phyloP scores from a whole-genome alignment of 2,888 invertebrate genomes.

The Harpagoxenus sublaevis region DNA sequence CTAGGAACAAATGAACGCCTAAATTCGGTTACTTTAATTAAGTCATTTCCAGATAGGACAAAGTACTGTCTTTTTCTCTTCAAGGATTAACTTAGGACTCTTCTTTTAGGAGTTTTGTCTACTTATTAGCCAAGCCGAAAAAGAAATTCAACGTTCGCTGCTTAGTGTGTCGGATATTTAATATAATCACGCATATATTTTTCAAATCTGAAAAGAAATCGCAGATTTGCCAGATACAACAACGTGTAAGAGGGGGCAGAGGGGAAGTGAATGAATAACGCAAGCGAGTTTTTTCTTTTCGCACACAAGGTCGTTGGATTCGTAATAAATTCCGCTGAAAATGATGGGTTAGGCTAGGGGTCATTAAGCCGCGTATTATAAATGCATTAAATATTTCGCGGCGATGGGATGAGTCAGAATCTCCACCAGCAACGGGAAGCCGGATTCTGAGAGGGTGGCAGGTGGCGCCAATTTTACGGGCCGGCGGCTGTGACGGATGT shows the following conservation, averaged over 20 bases:
- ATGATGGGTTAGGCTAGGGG: conserved; percentile 81
- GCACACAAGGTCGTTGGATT: conserved; percentile 63
- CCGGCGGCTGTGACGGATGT: conserved; percentile 86
- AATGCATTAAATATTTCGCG: conserved; percentile 83
- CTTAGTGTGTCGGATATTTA: neutral
- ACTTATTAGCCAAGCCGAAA: neutral
- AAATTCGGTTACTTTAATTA: conserved; percentile 62
- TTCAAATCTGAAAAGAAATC: conserved; percentile 2
- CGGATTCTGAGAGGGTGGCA: conserved; percentile 83
- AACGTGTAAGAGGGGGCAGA: neutral
- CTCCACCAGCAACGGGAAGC: conserved; percentile 63
- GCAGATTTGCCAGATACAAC: neutral
- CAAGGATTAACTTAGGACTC: neutral
- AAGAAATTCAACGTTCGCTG: neutral
- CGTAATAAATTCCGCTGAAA: conserved; percentile 75
- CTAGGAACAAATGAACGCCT: conserved; percentile 74
- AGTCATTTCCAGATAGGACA: conserved; percentile 30
- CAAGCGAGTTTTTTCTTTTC: conserved; percentile 33
- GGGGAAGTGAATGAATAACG: conserved; percentile 18
- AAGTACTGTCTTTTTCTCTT: conserved; percentile 5
- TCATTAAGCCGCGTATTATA: conserved; percentile 84
- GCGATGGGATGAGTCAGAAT: conserved; percentile 74
- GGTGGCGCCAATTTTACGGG: conserved; percentile 86
- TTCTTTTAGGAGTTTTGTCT: neutral
- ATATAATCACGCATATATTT: neutral